Evolutionary conservation across 2,113 vertebrate genomes (phyloP).

Genomic region (Eulemur rufifrons): DNA sequence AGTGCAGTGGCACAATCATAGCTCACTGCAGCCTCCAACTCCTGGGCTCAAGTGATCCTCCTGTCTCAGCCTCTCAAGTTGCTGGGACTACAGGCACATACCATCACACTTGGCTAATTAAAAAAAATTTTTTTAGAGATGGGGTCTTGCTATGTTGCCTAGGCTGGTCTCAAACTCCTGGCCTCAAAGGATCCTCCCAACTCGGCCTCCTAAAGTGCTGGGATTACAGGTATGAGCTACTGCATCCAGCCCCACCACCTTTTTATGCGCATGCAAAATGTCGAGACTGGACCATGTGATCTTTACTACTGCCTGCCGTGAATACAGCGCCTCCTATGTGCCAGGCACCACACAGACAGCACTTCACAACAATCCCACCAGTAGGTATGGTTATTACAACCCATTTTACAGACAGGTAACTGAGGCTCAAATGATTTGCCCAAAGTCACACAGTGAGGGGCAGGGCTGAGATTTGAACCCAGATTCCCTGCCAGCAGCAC

Average conservation of each 20-base stretch:
- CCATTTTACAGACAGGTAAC: background rate
- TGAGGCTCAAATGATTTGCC: background rate
- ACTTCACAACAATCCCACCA: background rate
- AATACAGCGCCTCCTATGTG: background rate
- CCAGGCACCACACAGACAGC: background rate
- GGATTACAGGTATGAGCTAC: no score
- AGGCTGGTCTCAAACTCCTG: no score
- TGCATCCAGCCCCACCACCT: background rate
- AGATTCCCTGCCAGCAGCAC: background rate
- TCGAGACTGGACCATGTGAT: accelerated
- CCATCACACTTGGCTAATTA: no score
- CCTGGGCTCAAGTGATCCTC: no score
- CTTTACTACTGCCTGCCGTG: background rate
- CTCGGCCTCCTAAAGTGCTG: no score
- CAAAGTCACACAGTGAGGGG: background rate
- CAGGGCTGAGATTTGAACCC: background rate
- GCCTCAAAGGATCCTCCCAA: no score
- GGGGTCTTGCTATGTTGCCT: no score
- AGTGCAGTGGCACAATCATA: no score
- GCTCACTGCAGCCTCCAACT: no score
- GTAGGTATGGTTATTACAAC: accelerated
- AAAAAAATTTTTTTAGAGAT: no score
- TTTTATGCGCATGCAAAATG: accelerated
- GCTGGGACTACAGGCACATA: no score
- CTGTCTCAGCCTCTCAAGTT: no score